These are phyloP conservation scores for Drosophila recens DNA, from an alignment of 2,888 invertebrate species.

Conservation along the genomic window DNA sequence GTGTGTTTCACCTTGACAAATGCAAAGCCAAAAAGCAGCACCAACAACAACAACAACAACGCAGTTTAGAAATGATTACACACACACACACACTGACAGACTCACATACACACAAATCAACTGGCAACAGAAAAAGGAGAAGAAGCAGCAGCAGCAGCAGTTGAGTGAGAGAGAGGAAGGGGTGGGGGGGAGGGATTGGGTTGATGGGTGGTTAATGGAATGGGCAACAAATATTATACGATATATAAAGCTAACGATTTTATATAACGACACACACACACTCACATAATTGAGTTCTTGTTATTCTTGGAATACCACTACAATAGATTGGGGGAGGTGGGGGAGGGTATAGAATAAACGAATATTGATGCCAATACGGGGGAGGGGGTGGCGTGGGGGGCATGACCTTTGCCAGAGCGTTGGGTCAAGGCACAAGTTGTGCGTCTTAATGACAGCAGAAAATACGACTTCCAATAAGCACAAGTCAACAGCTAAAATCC, in stretches of 20 bases:
- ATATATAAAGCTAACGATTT: conserved; percentile 59
- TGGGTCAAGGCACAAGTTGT: conserved; percentile 12
- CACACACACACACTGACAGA: conserved; percentile 17
- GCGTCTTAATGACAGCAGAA: conserved; percentile 6
- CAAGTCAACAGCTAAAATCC: not conserved
- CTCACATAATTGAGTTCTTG: not conserved
- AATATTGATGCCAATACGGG: not conserved
- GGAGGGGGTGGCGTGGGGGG: not conserved
- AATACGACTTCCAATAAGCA: conserved; percentile 3
- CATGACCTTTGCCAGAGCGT: conserved; percentile 13
- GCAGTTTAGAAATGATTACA: conserved; percentile 50
- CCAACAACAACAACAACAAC: conserved; percentile 37
- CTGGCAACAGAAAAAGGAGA: conserved; percentile 17
- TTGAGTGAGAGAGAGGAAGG: not conserved
- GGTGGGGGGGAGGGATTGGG: not conserved
- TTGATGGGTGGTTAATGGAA: conserved; percentile 11
- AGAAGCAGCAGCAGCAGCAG: conserved; percentile 6
- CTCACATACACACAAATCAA: conserved; percentile 23
- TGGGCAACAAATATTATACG: conserved; percentile 31
- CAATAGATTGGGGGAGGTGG: not conserved
- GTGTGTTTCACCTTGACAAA: conserved; percentile 72
- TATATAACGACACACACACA: conserved; percentile 53
- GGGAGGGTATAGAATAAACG: not conserved
- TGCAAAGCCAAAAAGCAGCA: conserved; percentile 59
- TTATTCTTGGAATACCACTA: conserved; percentile 3